Evolutionary conservation across 2,113 vertebrate genomes (phyloP), one percentile per base, ranked within the genome.

Genomic region (Ochotona curzoniae): DNA sequence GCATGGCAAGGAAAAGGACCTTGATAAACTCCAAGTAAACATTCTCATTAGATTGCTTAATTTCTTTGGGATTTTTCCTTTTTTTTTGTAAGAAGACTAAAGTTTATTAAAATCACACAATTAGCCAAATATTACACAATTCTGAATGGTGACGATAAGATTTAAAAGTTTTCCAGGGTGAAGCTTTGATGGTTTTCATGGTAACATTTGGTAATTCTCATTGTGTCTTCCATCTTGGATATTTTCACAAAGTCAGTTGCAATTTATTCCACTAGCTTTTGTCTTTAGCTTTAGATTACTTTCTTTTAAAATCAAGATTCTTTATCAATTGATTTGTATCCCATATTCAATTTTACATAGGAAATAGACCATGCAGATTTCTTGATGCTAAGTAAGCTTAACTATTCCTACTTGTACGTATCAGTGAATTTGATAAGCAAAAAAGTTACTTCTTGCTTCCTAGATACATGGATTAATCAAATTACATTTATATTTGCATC

Each of bases 251-350:
- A 12, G 8, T 81, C 21, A 74, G 1, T 71, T 80, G 44, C 61
- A 90, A 69, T n/a, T 88, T 86, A 86, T 64, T 5, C 7, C 32
- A 69, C 28, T 81, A 73, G 38, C 18, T 79, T 89, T 88, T 76
- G 28, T 66, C 35, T 83, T 93, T 51, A 25, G 13, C 49, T 79
- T 90, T 93, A 76, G 28, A 32, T 47, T 61, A 47, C 69, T 70
- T 67, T 94, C 12, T 87, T 76, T 85, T 5, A 23, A 83, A 86
- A 66, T 38, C 57, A 60, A 70, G 12, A 95, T 49, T 66, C 2
- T 7, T 79, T 78, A 73, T 79, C 69, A 57, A 57, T 18, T 21
- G 66, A 0, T 67, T 79, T 74, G 89, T 67, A 21, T 71, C 25
- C 86, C 9, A 25, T 4, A 51, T 1, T 13, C 21, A 49, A 15